These are phyloP conservation scores for Arremon aurantiirostris DNA, from an alignment of 2,797 vertebrate genomes.

Conservation along the genomic window DNA sequence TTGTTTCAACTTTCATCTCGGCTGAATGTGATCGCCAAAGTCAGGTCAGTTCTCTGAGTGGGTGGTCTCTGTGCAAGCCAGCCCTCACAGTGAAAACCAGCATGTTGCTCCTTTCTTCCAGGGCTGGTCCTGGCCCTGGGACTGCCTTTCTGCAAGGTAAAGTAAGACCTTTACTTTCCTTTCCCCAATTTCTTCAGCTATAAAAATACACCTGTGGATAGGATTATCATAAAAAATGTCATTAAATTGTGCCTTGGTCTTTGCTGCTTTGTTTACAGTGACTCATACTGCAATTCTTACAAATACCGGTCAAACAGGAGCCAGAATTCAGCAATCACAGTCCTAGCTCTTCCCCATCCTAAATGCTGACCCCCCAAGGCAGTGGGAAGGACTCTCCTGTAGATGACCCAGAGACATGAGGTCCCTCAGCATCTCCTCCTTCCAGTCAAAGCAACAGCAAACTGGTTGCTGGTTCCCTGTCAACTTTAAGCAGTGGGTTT, in stretches of 20 bases:
- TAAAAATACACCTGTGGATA: background rate
- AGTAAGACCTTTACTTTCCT: background rate
- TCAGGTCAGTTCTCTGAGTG: background rate
- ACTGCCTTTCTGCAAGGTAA: background rate
- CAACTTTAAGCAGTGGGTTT: background rate
- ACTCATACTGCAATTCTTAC: background rate
- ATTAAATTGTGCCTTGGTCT: background rate
- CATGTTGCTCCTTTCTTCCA: background rate
- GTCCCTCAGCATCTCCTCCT: background rate
- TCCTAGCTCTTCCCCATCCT: background rate
- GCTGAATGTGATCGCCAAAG: background rate
- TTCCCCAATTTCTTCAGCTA: background rate
- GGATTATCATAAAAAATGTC: background rate
- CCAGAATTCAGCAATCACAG: background rate
- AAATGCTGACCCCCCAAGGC: background rate
- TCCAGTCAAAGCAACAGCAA: background rate
- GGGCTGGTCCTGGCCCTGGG: background rate
- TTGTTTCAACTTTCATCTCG: slow-evolving; percentile 31
- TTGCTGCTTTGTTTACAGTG: background rate
- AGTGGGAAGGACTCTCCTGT: background rate
- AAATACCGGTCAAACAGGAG: background rate
- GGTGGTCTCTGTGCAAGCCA: background rate
- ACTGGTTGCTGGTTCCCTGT: background rate
- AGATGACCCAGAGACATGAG: background rate
- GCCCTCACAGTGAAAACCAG: background rate